Base-by-base conservation (phyloP, 2,113 vertebrate species). In the Balaeniceps rex region DNA sequence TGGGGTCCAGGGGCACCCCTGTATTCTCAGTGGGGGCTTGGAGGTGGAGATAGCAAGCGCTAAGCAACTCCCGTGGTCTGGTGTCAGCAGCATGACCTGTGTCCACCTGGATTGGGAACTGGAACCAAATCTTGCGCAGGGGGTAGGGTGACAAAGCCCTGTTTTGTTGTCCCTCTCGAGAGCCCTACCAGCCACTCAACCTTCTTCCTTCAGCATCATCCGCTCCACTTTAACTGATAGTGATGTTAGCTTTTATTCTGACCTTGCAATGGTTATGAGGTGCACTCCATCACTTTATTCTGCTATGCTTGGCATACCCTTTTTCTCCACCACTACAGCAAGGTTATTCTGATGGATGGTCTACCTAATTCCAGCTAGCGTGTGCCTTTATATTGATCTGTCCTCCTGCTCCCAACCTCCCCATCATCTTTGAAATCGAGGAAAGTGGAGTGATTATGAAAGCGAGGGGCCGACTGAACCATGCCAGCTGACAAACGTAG, bases 261-360 rank as follows among this genome's bases (percentile, higher is more conserved):
- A 72, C 95, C 86, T 94, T 89, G 86, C 38, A 40, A 10, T 49
- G 66, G 58, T 76, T 78, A 4, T 19, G 63, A 93, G 40, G 54
- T 68, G 26, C 3, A 3, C 55, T 82, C 81, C 1, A 2, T 81
- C 70, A 28, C 90, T 92, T 92, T 49, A n/a, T 70, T 70, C 83
- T 1, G 11, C 77, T 55, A 3, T 87, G 81, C 88, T 87, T 81
- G 81, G 74, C 24, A 25, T 44, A 40, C 34, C 25, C 66, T 70
- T 64, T 80, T 77, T 36, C 55, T 85, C 63, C 55, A 78, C 68
- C 74, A 26, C 76, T 92, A 26, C 61, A n/a, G 46, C 77, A 84
- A 66, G 29, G 14, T 90, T 88, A 61, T 81, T 96, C 83, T 96
- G 94, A 90, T 79, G 71, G 86, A 86, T 93, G 81, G 31, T 15